Evolutionary conservation across 2,797 vertebrate genomes (phyloP).

Genomic region (Sandelia bainsii): DNA sequence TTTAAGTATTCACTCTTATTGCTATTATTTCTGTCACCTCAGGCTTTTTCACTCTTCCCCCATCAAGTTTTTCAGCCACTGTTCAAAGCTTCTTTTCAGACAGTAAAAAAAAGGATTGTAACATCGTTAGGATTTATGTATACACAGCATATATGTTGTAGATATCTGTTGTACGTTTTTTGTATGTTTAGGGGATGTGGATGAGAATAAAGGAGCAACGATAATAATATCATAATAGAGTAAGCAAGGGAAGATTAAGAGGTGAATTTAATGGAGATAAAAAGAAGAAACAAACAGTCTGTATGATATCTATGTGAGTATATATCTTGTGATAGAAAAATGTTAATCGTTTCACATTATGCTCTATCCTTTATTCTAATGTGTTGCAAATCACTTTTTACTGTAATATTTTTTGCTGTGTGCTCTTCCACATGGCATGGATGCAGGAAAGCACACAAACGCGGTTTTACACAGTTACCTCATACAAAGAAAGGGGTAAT

Average conservation of each 20-base stretch:
- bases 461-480: too few species aligned
- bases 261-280: slow-evolving; percentile 1
- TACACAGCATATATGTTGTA: neutral
- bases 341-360: too few species aligned
- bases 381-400: too few species aligned
- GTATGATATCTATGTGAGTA: too few species aligned
- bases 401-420: too few species aligned
- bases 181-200: neutral
- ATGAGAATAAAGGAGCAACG: neutral
- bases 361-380: too few species aligned
- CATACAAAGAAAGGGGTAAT: too few species aligned
- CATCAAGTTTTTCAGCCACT: slow-evolving; percentile 7
- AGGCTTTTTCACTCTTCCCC: neutral
- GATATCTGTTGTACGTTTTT: neutral
- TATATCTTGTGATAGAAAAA: too few species aligned
- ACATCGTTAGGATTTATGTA: slow-evolving; percentile 3
- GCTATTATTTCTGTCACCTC: slow-evolving; percentile 23
- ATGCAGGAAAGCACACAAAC: too few species aligned
- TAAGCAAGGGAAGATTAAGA: neutral
- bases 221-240: neutral
- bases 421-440: too few species aligned
- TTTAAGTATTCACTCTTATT: slow-evolving; percentile 14
- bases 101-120: neutral
- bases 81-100: slow-evolving; percentile 5
- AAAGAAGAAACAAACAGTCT: neutral